phyloP scores from a whole-genome alignment of 2,113 vertebrate species.

The Vombatus ursinus region DNA sequence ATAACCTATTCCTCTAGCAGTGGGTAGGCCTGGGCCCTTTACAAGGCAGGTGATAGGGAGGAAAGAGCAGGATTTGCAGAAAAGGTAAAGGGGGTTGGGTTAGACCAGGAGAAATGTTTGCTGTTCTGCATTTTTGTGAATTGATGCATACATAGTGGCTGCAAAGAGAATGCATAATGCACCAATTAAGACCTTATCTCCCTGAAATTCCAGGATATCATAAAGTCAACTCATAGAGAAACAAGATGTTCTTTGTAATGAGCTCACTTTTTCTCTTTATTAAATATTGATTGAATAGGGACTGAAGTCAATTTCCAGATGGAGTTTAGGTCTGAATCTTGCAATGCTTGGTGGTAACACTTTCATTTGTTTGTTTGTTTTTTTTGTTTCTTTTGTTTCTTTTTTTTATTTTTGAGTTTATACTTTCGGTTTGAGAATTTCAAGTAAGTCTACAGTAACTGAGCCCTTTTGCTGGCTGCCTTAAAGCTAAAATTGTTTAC shows the following conservation, averaged over 20 bases:
- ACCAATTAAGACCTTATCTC: conserved; percentile 33
- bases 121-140: neutral
- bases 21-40: neutral
- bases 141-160: neutral
- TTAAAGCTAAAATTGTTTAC: neutral
- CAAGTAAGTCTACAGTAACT: neutral
- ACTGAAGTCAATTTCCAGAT: conserved; percentile 38
- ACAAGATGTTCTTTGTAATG: conserved; percentile 38
- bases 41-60: neutral
- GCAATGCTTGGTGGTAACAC: neutral
- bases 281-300: conserved; percentile 49
- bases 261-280: conserved; percentile 42
- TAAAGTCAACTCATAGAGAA: conserved; percentile 16
- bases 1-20: conserved; percentile 22
- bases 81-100: neutral
- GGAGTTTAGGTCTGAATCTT: neutral
- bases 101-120: conserved; percentile 17
- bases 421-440: neutral
- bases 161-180: conserved; percentile 17
- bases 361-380: neutral
- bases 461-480: neutral
- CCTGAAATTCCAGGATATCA: conserved; percentile 44
- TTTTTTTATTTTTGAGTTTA: neutral
- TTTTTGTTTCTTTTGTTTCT: neutral
- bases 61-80: neutral